Evolutionary conservation across 1,140 invertebrate genomes (phyloP).

Genomic region (Artemia franciscana): DNA sequence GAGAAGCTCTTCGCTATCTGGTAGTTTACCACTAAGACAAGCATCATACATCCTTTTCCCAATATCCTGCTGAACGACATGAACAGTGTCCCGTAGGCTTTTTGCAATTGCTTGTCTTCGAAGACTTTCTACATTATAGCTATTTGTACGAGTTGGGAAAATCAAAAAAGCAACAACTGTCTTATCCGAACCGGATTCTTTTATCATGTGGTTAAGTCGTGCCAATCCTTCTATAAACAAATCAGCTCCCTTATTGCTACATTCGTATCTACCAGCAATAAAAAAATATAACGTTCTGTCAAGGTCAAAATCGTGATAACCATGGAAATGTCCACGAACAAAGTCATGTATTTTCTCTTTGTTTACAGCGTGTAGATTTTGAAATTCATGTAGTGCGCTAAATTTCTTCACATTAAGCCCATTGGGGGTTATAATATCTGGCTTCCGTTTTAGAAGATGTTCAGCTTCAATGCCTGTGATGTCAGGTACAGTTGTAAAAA

Average conservation of each 20-base stretch:
- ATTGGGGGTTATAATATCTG: slow-evolving; percentile 95
- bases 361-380: slow-evolving; percentile 87
- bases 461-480: slow-evolving; percentile 88
- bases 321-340: slow-evolving; percentile 91
- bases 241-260: slow-evolving; percentile 96
- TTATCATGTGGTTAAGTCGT: slow-evolving; percentile 83
- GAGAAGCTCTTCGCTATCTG: slow-evolving; percentile 55
- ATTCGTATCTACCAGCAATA: slow-evolving; percentile 96
- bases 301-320: slow-evolving; percentile 94
- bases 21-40: slow-evolving; percentile 66
- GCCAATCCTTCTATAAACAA: slow-evolving; percentile 95
- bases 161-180: slow-evolving; percentile 97
- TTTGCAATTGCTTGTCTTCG: slow-evolving; percentile 93
- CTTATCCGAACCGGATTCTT: slow-evolving; percentile 57
- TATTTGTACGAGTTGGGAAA: slow-evolving; percentile 89
- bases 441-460: slow-evolving; percentile 80
- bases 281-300: slow-evolving; percentile 99
- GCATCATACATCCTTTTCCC: slow-evolving; percentile 85
- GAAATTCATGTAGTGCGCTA: slow-evolving; percentile 97
- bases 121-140: slow-evolving; percentile 97
- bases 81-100: slow-evolving; percentile 82
- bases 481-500: slow-evolving; percentile 96
- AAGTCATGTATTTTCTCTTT: slow-evolving; percentile 99
- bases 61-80: slow-evolving; percentile 76
- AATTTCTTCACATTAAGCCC: slow-evolving; percentile 97